Conservation (phyloP, 1,140 invertebrate genomes). For the Drosophila baimaii region DNA sequence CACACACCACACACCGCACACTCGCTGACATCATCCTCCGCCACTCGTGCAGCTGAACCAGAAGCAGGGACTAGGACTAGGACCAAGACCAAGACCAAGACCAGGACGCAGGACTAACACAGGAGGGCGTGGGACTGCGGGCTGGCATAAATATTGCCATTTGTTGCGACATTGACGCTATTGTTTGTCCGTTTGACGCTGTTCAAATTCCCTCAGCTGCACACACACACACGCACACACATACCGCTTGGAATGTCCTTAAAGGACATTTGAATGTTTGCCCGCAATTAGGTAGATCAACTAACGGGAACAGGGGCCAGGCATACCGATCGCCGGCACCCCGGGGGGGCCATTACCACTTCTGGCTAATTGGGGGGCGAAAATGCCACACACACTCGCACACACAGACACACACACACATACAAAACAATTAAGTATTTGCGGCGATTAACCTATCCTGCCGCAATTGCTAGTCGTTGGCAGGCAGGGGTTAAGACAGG, state of each 20-base stretch:
- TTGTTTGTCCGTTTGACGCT: constrained; percentile 34
- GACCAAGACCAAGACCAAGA: neutral
- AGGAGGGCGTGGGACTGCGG: constrained; percentile 17
- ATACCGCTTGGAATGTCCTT: constrained; percentile 31
- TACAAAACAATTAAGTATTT: constrained; percentile 41
- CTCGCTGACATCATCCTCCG: constrained; percentile 77
- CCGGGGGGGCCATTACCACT: constrained; percentile 39
- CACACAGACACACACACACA: constrained; percentile 20
- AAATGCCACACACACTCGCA: constrained; percentile 14
- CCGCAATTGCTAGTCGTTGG: constrained; percentile 11
- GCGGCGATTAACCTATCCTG: constrained; percentile 24
- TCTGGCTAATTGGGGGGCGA: constrained; percentile 39
- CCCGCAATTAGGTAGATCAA: constrained; percentile 46
- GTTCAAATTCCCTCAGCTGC: constrained; percentile 41
- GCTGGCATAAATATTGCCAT: constrained; percentile 55
- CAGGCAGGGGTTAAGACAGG: neutral
- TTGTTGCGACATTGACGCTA: constrained; percentile 56
- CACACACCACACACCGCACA: constrained; percentile 14
- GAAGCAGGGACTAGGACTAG: constrained; percentile 3
- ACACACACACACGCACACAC: constrained; percentile 8
- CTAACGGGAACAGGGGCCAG: neutral
- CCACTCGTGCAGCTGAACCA: constrained; percentile 32
- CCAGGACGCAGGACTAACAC: constrained; percentile 23
- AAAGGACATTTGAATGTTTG: constrained; percentile 48
- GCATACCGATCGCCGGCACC: constrained; percentile 38